A percentile compares a stretch with the other conserved stretches of the same genome.
phyloP scores from a whole-genome alignment of 92 coral and sea anemone species.

The Heteractis magnifica region DNA sequence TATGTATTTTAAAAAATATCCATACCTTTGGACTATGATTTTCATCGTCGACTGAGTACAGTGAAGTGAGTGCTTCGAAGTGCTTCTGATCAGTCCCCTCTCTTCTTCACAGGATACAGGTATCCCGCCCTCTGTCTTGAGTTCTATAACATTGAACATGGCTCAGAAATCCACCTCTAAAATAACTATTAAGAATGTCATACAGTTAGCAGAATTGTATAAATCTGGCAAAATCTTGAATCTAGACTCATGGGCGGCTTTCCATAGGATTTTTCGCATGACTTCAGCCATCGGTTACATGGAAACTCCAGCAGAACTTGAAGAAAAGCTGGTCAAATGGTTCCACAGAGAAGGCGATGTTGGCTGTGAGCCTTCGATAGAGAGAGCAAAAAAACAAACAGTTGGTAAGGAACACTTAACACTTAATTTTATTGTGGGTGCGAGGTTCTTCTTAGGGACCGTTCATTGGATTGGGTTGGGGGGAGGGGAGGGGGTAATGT shows the following conservation, averaged over 20 bases:
- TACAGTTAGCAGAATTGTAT: conserved; percentile 60
- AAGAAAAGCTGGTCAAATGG: conserved; percentile 59
- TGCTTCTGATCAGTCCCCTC: too few relatives aligned
- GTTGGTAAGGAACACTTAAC: conserved; percentile 39
- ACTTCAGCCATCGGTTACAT: conserved; percentile 53
- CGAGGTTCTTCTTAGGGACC: background rate
- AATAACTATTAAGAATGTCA: conserved; percentile 41
- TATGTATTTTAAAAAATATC: too few relatives aligned
- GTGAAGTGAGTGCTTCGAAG: too few relatives aligned
- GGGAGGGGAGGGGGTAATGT: too few relatives aligned
- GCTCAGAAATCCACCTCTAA: conserved; percentile 12
- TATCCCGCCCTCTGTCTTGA: too few relatives aligned
- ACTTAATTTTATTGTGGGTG: background rate
- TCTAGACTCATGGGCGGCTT: conserved; percentile 52
- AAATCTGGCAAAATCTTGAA: conserved; percentile 43
- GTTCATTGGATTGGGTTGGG: too few relatives aligned
- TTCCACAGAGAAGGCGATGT: conserved; percentile 47
- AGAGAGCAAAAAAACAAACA: conserved; percentile 68
- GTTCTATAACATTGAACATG: background rate
- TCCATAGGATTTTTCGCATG: conserved; percentile 62
- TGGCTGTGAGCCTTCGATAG: conserved; percentile 44
- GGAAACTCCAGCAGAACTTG: conserved; percentile 57
- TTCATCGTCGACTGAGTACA: too few relatives aligned
- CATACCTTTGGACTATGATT: too few relatives aligned
- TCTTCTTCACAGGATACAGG: too few relatives aligned